A percentile compares a stretch with the other conserved stretches of the same genome.
Conservation (phyloP, 2,888 invertebrate species). For the Dasysyrphus tricinctus region DNA sequence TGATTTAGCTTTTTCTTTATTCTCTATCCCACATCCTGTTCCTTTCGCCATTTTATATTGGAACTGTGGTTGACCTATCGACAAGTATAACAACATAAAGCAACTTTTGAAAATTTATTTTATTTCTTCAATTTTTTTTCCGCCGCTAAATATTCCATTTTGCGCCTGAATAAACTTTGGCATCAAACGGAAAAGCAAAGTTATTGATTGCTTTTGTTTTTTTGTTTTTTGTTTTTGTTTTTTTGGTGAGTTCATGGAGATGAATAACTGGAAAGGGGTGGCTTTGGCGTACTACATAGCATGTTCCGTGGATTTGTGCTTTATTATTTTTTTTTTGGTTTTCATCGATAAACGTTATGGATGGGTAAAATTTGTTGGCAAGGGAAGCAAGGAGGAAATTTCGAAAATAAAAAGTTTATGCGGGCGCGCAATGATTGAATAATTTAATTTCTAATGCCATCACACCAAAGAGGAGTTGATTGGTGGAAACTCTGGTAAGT, state of each 20-base stretch:
- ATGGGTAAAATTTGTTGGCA: not conserved
- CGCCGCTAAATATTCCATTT: slow-evolving; percentile 69
- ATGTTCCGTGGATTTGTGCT: slow-evolving; percentile 7
- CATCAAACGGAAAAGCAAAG: slow-evolving; percentile 51
- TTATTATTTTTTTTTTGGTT: slow-evolving; percentile 16
- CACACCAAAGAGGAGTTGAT: slow-evolving; percentile 45
- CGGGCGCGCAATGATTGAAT: slow-evolving; percentile 61
- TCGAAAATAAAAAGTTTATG: slow-evolving; percentile 50
- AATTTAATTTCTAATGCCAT: slow-evolving; percentile 66
- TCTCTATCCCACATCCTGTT: not conserved
- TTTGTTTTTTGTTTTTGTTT: slow-evolving; percentile 13
- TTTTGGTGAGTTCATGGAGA: not conserved
- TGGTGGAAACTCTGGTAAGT: slow-evolving; percentile 51
- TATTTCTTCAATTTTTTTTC: slow-evolving; percentile 43
- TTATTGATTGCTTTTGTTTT: slow-evolving; percentile 64
- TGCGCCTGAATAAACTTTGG: slow-evolving; percentile 67
- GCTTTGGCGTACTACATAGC: not conserved
- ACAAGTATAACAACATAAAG: slow-evolving; percentile 41
- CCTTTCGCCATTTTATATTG: slow-evolving; percentile 18
- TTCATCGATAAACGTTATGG: slow-evolving; percentile 35
- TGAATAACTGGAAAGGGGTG: slow-evolving; percentile 12
- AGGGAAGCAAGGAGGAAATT: not conserved
- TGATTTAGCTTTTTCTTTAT: not conserved
- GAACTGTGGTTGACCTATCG: slow-evolving; percentile 52
- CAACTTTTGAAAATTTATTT: slow-evolving; percentile 43